A percentile compares a stretch with the other conserved stretches of the same genome.
These are phyloP conservation scores for Thysanoteuthis rhombus DNA, from an alignment of 2,888 invertebrate species.

Conservation along the genomic window DNA sequence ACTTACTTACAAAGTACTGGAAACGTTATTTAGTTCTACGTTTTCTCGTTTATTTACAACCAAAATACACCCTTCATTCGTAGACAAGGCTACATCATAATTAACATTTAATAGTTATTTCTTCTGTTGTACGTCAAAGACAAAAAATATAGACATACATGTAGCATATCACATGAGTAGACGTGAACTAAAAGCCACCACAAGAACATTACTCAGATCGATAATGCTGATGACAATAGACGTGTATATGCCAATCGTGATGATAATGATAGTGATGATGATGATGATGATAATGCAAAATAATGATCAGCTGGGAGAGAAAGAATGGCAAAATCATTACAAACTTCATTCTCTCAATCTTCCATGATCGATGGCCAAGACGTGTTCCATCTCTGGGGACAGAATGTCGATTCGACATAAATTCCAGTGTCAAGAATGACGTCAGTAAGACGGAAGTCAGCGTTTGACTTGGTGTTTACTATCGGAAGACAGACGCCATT, in stretches of 20 bases:
- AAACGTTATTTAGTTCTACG: too few relatives aligned
- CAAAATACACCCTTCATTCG: too few relatives aligned
- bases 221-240: background rate
- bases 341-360: background rate
- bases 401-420: background rate
- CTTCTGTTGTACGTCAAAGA: too few relatives aligned
- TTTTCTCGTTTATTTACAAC: too few relatives aligned
- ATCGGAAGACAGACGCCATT: background rate
- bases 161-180: too few relatives aligned
- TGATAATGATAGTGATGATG: too few relatives aligned
- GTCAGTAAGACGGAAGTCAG: background rate
- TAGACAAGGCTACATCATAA: too few relatives aligned
- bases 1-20: too few relatives aligned
- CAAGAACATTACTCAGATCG: background rate
- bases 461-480: constrained; percentile 12
- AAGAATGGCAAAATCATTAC: background rate
- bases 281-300: too few relatives aligned
- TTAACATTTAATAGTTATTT: too few relatives aligned
- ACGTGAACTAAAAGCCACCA: background rate
- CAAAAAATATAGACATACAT: too few relatives aligned
- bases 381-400: background rate
- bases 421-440: background rate
- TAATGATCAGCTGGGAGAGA: background rate
- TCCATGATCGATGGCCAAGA: background rate
- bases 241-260: background rate